Base-by-base conservation (phyloP, 1,140 invertebrate genomes). In the Temnothorax curvispinosus region DNA sequence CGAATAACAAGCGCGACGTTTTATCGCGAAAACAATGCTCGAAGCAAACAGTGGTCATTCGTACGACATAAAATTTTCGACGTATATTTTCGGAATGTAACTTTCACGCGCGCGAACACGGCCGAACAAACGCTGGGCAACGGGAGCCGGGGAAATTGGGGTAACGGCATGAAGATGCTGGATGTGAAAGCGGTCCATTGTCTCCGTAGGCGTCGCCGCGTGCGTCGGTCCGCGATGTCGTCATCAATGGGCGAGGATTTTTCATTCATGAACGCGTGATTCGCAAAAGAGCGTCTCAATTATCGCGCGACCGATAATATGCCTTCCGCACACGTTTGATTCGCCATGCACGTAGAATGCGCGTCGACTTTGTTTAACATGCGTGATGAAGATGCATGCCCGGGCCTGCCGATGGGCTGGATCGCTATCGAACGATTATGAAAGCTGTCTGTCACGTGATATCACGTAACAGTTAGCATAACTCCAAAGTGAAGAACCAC, bases 391-490 rank as follows among this genome's bases (percentile, higher is more conserved):
- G 41, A 74, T 71, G 21, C 38, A 71, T 13, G 32, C 3, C 38
- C 7, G 21, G 21, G 44, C 65, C n/a, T 15, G 50, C 3, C 44
- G 38, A 80, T n/a, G 27, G 47, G 47, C 7, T 18, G 11, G 38
- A 88, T 82, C 87, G 85, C 80, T 80, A 86, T 91, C 89, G 87
- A 69, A 60, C 15, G 38, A n/a, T 87, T 90, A 86, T 60, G 89
- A 87, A 85, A 89, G 60, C 44, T 11, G 2, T 5, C 38, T 60
- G 56, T 41, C 50, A 67, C 50, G 52, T 56, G 65, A 65, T n/a
- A 21, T 71, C 47, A 76, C 60, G 75, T 65, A 74, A 84, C 54
- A 78, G 50, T 85, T 78, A 74, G 82, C 52, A 80, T 69, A 82
- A 54, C n/a, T 78, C 18, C 15, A 9, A n/a, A 86, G 11, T 50